Conservation (phyloP, 2,888 invertebrate species). For the Drosophila birchii region DNA sequence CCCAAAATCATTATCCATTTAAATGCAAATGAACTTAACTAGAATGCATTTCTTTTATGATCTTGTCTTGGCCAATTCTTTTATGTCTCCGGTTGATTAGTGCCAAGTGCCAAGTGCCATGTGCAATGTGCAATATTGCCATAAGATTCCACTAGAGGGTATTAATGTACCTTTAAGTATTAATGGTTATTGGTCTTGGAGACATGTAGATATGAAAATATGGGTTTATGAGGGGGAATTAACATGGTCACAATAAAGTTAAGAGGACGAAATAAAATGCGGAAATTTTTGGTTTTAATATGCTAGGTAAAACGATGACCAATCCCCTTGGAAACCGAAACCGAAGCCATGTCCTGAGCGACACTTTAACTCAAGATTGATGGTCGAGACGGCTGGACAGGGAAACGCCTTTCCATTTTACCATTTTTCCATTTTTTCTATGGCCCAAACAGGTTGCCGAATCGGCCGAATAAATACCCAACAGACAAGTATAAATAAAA, state of each 20-base stretch:
- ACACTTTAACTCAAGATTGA: constrained; percentile 38
- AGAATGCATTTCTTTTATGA: constrained; percentile 28
- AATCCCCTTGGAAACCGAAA: constrained; percentile 22
- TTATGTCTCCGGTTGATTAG: constrained; percentile 28
- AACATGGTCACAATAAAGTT: constrained; percentile 21
- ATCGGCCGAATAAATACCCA: constrained; percentile 10
- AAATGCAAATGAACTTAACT: constrained; percentile 21
- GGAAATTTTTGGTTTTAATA: not conserved
- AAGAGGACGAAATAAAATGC: constrained; percentile 7
- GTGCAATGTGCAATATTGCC: constrained; percentile 7
- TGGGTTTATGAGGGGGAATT: constrained; percentile 51
- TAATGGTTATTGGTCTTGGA: constrained; percentile 39
- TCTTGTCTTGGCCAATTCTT: constrained; percentile 5
- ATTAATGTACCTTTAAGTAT: constrained; percentile 16
- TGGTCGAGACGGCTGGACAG: constrained; percentile 13
- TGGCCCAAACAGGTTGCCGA: constrained; percentile 46
- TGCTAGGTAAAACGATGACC: not conserved
- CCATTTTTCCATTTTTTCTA: constrained; percentile 15
- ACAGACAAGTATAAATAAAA: constrained; percentile 23
- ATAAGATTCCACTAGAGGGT: constrained; percentile 1
- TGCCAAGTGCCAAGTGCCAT: constrained; percentile 14
- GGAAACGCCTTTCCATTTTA: constrained; percentile 47
- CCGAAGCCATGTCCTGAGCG: constrained; percentile 17
- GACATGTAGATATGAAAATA: constrained; percentile 56
- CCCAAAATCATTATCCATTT: constrained; percentile 9